phyloP scores from a whole-genome alignment of 2,797 vertebrate species.

The Macropodus opercularis region DNA sequence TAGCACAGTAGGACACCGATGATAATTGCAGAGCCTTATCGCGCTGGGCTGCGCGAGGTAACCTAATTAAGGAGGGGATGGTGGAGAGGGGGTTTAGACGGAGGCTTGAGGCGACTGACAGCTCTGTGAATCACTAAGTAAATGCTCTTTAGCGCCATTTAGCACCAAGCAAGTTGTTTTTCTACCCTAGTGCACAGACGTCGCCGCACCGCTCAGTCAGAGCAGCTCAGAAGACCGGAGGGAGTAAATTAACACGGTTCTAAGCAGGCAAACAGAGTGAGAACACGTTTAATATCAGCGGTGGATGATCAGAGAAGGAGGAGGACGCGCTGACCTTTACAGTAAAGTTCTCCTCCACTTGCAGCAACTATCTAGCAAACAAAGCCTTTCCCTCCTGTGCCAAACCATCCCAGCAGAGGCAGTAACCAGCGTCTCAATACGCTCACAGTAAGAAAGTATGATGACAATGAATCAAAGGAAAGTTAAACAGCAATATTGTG shows the following conservation, averaged over 20 bases:
- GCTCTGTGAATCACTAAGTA: constrained; percentile 67
- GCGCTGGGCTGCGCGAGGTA: constrained; percentile 66
- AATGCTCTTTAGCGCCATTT: constrained; percentile 66
- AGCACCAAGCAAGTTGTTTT: constrained; percentile 51
- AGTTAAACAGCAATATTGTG: no score
- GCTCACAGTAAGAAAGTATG: no score
- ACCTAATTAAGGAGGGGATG: constrained; percentile 73
- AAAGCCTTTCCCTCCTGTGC: constrained; percentile 20
- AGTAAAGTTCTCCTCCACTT: not conserved
- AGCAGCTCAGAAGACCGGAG: constrained; percentile 38
- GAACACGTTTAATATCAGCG: constrained; percentile 23
- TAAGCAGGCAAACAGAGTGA: constrained; percentile 34
- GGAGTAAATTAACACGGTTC: constrained; percentile 44
- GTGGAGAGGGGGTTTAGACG: constrained; percentile 51
- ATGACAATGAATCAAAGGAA: no score
- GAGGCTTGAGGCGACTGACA: constrained; percentile 62
- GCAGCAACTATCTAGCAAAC: not conserved
- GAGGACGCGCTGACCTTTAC: no score
- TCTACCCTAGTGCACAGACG: constrained; percentile 34
- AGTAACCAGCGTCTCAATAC: no score
- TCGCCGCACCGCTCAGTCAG: constrained; percentile 49
- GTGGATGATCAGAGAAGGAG: not conserved
- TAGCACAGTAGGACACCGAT: constrained; percentile 67
- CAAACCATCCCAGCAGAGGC: no score
- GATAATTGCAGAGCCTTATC: constrained; percentile 78